Evolutionary conservation across 35 echinoderm and acorn worm genomes (phyloP).

Genomic region (Apostichopus japonicus): DNA sequence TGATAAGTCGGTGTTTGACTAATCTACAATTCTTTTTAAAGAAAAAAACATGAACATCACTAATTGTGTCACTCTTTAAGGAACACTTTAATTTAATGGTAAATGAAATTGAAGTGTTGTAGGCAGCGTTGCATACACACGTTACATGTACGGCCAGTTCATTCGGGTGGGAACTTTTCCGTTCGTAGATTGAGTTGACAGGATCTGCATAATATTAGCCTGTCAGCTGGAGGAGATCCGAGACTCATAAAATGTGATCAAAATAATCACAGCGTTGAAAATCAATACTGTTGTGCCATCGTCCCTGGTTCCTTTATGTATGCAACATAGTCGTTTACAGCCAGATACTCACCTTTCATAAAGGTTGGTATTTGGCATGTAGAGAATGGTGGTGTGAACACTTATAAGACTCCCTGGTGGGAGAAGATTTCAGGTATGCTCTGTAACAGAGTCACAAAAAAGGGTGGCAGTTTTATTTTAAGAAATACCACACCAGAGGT

Average conservation of each 20-base stretch:
- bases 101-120: too few relatives aligned
- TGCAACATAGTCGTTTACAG: not conserved
- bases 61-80: too few relatives aligned
- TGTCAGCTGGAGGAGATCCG: not conserved
- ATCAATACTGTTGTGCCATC: not conserved
- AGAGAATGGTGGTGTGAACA: not conserved
- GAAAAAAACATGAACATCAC: too few relatives aligned
- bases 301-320: not conserved
- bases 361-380: not conserved
- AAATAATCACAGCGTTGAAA: constrained; percentile 11
- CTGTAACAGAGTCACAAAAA: not conserved
- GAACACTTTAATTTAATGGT: too few relatives aligned
- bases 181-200: not conserved
- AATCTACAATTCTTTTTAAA: too few relatives aligned
- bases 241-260: not conserved
- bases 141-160: too few relatives aligned
- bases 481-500: not conserved
- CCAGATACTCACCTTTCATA: not conserved
- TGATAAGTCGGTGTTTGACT: too few relatives aligned
- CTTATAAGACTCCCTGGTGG: not conserved
- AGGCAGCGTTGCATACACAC: too few relatives aligned
- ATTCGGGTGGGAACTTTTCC: too few relatives aligned
- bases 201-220: not conserved
- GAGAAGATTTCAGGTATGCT: not conserved
- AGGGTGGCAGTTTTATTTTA: not conserved